These are phyloP conservation scores for Gymnopithys bicolor DNA, from an alignment of 2,797 vertebrate species.

Conservation along the genomic window DNA sequence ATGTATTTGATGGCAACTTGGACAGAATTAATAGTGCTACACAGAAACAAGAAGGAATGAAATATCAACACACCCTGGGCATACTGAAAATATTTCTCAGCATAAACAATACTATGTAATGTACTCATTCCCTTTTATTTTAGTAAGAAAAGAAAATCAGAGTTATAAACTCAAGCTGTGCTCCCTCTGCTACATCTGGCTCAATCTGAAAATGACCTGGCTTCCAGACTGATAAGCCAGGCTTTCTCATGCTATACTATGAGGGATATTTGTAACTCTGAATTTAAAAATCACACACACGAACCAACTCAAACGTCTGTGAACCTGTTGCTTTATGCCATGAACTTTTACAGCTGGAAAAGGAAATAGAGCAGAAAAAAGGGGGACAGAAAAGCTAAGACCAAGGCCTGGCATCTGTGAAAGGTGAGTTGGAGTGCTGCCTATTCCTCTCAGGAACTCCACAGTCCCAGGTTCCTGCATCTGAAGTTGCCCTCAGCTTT, in stretches of 20 bases:
- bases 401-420: background rate
- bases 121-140: background rate
- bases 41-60: constrained; percentile 40
- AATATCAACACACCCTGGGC: constrained; percentile 57
- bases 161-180: background rate
- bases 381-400: background rate
- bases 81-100: constrained; percentile 54
- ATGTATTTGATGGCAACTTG: constrained; percentile 66
- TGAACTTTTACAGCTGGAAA: background rate
- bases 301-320: background rate
- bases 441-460: background rate
- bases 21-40: constrained; percentile 47
- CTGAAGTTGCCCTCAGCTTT: background rate
- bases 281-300: background rate
- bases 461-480: background rate
- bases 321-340: background rate
- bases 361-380: background rate
- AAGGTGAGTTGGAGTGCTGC: background rate
- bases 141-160: background rate
- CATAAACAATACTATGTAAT: constrained; percentile 22
- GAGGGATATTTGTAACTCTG: background rate
- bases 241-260: background rate
- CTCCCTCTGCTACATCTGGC: background rate
- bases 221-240: background rate
- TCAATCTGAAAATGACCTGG: background rate